Percentiles rank a stretch among this genome's conserved stretches.
Evolutionary conservation across 2,113 vertebrate genomes (phyloP).

Genomic region (Shinisaurus crocodilurus): DNA sequence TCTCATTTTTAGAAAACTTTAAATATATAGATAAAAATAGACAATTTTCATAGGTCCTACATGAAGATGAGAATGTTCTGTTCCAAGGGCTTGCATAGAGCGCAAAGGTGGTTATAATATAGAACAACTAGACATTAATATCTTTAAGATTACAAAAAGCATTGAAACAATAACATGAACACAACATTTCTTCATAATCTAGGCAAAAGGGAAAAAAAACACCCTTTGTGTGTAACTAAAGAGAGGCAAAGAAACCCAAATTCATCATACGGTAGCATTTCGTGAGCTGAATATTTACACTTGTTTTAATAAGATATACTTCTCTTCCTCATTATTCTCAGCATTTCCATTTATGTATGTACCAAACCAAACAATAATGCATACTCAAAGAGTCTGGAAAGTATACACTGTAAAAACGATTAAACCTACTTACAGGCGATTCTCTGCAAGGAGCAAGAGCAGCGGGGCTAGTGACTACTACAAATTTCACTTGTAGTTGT

Average conservation of each 20-base stretch:
- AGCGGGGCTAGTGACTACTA: slow-evolving; percentile 73
- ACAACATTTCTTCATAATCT: slow-evolving; percentile 78
- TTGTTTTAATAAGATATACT: slow-evolving; percentile 76
- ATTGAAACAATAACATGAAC: slow-evolving; percentile 82
- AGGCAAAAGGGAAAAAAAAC: slow-evolving; percentile 69
- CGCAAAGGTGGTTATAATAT: slow-evolving; percentile 85
- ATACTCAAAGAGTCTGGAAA: slow-evolving; percentile 77
- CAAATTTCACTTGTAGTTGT: slow-evolving; percentile 74
- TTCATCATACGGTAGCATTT: slow-evolving; percentile 79
- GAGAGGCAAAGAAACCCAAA: slow-evolving; percentile 53
- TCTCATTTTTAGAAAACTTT: slow-evolving; percentile 91
- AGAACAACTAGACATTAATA: slow-evolving; percentile 85
- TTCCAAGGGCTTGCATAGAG: slow-evolving; percentile 89
- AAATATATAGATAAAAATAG: slow-evolving; percentile 93
- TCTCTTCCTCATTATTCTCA: slow-evolving; percentile 72
- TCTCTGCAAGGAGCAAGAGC: slow-evolving; percentile 82
- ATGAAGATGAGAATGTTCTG: slow-evolving; percentile 87
- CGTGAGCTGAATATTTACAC: slow-evolving; percentile 81
- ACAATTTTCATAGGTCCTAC: slow-evolving; percentile 90
- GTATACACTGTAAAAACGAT: slow-evolving; percentile 75
- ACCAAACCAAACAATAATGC: slow-evolving; percentile 78
- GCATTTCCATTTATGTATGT: slow-evolving; percentile 73
- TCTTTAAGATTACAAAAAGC: slow-evolving; percentile 81
- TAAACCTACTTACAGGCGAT: slow-evolving; percentile 77
- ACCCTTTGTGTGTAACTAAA: slow-evolving; percentile 73